phyloP scores from a whole-genome alignment of 2,113 vertebrate genomes.

The Channa maculata region DNA sequence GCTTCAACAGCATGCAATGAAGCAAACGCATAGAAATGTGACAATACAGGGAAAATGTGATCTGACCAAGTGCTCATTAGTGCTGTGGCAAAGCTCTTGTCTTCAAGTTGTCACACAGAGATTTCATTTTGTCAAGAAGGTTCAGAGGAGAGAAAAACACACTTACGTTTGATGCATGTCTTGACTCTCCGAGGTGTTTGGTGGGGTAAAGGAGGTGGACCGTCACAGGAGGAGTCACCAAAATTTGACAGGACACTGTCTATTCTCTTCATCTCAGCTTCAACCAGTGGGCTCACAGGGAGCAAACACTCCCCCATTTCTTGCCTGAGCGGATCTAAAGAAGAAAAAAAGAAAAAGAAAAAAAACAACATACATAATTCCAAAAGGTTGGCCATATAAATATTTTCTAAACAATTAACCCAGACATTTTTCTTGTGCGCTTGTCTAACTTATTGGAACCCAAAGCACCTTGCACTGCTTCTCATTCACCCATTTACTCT shows the following conservation, averaged over 20 bases:
- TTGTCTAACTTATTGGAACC: no score
- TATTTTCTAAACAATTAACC: no score
- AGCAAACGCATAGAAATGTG: not conserved
- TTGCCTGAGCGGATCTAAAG: constrained; percentile 25
- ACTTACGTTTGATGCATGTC: constrained; percentile 63
- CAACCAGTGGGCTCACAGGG: constrained; percentile 65
- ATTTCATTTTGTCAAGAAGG: not conserved
- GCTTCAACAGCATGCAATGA: not conserved
- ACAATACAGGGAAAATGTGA: not conserved
- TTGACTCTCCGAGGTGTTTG: constrained; percentile 45
- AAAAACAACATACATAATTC: not conserved
- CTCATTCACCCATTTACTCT: no score
- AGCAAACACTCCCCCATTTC: constrained; percentile 28
- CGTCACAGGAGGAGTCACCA: constrained; percentile 49
- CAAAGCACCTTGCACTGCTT: no score
- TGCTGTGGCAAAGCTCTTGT: not conserved
- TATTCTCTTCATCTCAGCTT: constrained; percentile 75
- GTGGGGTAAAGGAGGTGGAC: constrained; percentile 19
- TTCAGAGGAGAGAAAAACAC: not conserved
- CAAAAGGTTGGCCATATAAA: no score
- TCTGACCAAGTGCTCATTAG: constrained; percentile 3
- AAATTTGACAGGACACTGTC: constrained; percentile 66
- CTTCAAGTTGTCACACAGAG: not conserved
- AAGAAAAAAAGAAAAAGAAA: not conserved
- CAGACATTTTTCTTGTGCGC: no score